Conservation (phyloP, 1,140 invertebrate species). For the Charaxes varanes region DNA sequence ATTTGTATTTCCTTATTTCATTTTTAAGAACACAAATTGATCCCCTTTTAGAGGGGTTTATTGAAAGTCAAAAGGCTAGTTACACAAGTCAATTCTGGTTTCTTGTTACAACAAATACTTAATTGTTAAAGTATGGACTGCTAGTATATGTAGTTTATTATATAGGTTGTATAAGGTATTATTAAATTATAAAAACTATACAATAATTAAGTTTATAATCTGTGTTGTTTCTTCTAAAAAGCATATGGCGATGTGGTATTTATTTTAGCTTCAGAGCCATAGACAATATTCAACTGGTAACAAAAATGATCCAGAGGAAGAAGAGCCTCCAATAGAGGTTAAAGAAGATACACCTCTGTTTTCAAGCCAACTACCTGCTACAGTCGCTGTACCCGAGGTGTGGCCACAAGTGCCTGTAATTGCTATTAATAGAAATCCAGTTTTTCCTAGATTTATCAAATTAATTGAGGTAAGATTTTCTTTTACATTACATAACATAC, state of each 20-base stretch:
- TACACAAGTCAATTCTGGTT: too few relatives aligned
- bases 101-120: too few relatives aligned
- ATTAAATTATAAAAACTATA: too few relatives aligned
- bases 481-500: too few relatives aligned
- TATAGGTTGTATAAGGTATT: not conserved
- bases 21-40: too few relatives aligned
- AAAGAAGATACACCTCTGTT: slow-evolving; percentile 61
- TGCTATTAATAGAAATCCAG: slow-evolving; percentile 94
- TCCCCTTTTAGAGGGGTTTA: too few relatives aligned
- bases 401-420: slow-evolving; percentile 97
- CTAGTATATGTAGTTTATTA: slow-evolving; percentile 9
- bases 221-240: too few relatives aligned
- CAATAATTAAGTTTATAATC: too few relatives aligned
- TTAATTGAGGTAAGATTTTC: slow-evolving; percentile 90
- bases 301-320: slow-evolving; percentile 58
- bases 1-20: too few relatives aligned
- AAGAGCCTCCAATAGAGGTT: slow-evolving; percentile 33
- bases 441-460: slow-evolving; percentile 99
- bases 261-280: slow-evolving; percentile 10
- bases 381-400: slow-evolving; percentile 95
- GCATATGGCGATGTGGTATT: too few relatives aligned
- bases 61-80: too few relatives aligned
- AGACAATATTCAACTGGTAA: slow-evolving; percentile 46
- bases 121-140: too few relatives aligned
- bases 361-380: slow-evolving; percentile 82